These are phyloP conservation scores for Ormyrus nitidulus DNA, from an alignment of 2,888 invertebrate genomes.

Conservation along the genomic window DNA sequence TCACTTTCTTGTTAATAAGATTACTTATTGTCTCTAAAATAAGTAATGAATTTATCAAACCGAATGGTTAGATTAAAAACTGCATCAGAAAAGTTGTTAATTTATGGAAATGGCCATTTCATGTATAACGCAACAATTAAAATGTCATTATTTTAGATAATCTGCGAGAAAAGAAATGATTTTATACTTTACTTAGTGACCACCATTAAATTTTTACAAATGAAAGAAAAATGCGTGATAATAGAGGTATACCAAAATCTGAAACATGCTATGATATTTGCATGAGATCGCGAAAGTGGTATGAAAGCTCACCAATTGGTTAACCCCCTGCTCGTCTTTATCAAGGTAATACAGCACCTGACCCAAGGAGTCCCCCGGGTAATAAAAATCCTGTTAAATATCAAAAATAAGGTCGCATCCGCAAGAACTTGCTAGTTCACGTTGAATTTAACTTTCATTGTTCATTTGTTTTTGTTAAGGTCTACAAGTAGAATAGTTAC, in stretches of 20 bases:
- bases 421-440: neutral
- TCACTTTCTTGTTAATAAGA: no score
- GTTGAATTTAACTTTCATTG: conserved; percentile 2
- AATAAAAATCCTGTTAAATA: conserved; percentile 73
- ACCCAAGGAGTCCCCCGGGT: conserved; percentile 72
- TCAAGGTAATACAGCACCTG: conserved; percentile 73
- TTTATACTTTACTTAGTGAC: no score
- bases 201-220: no score
- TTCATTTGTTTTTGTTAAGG: neutral
- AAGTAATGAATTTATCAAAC: no score
- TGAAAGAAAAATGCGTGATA: no score
- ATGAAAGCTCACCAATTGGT: conserved; percentile 72
- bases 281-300: conserved; percentile 65
- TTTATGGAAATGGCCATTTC: no score
- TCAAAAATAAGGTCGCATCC: conserved; percentile 59
- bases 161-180: no score
- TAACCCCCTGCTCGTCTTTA: conserved; percentile 68
- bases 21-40: no score
- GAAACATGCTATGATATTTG: conserved; percentile 50
- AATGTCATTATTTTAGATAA: conserved; percentile 11
- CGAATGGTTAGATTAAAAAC: no score
- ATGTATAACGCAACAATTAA: no score
- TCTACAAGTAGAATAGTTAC: neutral
- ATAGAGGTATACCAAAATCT: conserved; percentile 21
- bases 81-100: no score